Evolutionary conservation across 1,140 invertebrate genomes (phyloP).

Genomic region (Tenebrio molitor): DNA sequence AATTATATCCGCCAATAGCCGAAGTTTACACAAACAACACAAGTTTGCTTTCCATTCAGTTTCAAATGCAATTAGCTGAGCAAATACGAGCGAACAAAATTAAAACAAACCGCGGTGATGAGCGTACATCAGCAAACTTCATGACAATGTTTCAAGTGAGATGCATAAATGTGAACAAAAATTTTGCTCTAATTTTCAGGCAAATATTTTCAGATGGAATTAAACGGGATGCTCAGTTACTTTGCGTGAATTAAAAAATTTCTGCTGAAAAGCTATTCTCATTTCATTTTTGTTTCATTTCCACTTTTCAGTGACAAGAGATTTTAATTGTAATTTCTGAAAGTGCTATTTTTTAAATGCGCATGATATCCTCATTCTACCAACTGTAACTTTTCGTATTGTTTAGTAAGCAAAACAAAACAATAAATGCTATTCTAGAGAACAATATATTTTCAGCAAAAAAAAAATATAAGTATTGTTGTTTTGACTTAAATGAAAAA

Average conservation of each 20-base stretch:
- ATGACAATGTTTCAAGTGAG: background rate
- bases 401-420: too few relatives aligned
- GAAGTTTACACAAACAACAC: conserved; percentile 32
- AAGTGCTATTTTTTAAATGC: too few relatives aligned
- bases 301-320: too few relatives aligned
- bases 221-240: background rate
- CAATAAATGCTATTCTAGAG: too few relatives aligned
- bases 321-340: too few relatives aligned
- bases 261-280: background rate
- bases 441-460: too few relatives aligned
- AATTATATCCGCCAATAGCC: conserved; percentile 34
- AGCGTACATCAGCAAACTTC: conserved; percentile 17
- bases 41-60: conserved; percentile 36
- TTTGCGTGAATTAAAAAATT: background rate
- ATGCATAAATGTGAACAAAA: conserved; percentile 17
- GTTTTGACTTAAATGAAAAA: too few relatives aligned
- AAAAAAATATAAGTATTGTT: too few relatives aligned
- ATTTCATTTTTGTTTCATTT: too few relatives aligned
- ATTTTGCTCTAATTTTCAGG: background rate
- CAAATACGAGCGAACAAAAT: conserved; percentile 29
- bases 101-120: conserved; percentile 26
- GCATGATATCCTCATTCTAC: too few relatives aligned
- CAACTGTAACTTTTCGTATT: too few relatives aligned
- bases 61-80: conserved; percentile 31
- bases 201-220: conserved; percentile 9